Evolutionary conservation across 2,113 vertebrate genomes (phyloP), one percentile per base, ranked within the genome.

Genomic region (Nymphicus hollandicus): DNA sequence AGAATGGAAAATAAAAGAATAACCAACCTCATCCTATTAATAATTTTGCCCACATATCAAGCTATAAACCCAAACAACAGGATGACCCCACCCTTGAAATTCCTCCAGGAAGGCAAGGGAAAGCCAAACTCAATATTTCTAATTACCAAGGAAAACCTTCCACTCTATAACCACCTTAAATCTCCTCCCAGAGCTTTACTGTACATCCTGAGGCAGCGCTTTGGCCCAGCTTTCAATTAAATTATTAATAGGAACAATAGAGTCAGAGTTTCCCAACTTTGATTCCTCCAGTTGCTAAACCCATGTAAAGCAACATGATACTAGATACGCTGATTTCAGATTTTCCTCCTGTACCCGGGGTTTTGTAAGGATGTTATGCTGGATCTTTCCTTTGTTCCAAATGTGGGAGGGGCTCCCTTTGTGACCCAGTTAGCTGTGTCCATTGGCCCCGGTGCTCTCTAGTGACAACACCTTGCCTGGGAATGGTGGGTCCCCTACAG

Each of bases 121-220:
- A 94, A 96, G 95, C 86, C 80, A 92, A 96, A 82, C 56, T 58
- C 69, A 93, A 79, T 74, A 96, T 93, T 95, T 94, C 88, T 89
- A 79, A 87, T 85, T 79, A 84, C 29, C 19, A 91, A 73, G 70
- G 52, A 47, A 95, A 96, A 81, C 25, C 70, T 85, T 69, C 19
- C 63, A 50, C 49, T 82, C 61, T 12, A 53, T 76, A 95, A 80
- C 41, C 71, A 94, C 68, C 74, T 91, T 55, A 93, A 88, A 49
- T n/a, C 88, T 94, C 85, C 71, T 89, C 66, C 68, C 50, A 25
- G 41, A 56, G 74, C 85, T 94, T 93, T 73, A 68, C 53, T 73
- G 82, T 49, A 72, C 85, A 37, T 66, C 89, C 20, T 73, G 85
- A 89, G 82, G 74, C 85, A 96, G 61, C 49, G 66, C 56, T 46